These are phyloP conservation scores for Rhinolophus ferrumequinum DNA, from an alignment of 2,113 vertebrate species.

Conservation along the genomic window DNA sequence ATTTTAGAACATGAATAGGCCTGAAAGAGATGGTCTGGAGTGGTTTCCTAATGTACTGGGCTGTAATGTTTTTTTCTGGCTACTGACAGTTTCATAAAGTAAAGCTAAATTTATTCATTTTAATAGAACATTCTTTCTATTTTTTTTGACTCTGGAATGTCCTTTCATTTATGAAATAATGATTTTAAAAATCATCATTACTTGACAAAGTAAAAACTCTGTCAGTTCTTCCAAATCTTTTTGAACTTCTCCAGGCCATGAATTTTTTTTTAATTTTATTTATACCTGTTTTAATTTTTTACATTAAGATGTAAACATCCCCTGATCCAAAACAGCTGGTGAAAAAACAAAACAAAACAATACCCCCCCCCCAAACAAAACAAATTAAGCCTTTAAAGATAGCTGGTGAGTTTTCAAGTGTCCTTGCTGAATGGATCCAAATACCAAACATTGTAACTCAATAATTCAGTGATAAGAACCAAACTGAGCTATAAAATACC, in stretches of 20 bases:
- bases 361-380: background rate
- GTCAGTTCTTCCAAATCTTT: background rate
- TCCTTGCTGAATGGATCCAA: constrained; percentile 40
- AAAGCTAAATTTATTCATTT: constrained; percentile 24
- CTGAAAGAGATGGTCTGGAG: background rate
- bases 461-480: background rate
- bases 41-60: background rate
- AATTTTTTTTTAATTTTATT: background rate
- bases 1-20: background rate
- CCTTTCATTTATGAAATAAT: constrained; percentile 10
- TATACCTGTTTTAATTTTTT: constrained; percentile 64
- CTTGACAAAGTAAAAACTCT: background rate
- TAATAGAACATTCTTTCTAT: background rate
- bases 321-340: constrained; percentile 57
- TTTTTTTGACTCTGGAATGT: background rate
- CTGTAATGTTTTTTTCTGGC: background rate
- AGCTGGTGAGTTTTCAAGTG: constrained; percentile 54
- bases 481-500: constrained; percentile 15
- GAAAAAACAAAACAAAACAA: background rate
- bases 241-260: background rate
- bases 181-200: background rate
- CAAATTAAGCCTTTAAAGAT: constrained; percentile 55
- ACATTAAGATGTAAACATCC: constrained; percentile 67
- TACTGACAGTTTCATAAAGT: background rate
- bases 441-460: constrained; percentile 22